A percentile compares a stretch with the other conserved stretches of the same genome.
phyloP scores from a whole-genome alignment of 2,888 invertebrate genomes.

The Cordilura impudica region DNA sequence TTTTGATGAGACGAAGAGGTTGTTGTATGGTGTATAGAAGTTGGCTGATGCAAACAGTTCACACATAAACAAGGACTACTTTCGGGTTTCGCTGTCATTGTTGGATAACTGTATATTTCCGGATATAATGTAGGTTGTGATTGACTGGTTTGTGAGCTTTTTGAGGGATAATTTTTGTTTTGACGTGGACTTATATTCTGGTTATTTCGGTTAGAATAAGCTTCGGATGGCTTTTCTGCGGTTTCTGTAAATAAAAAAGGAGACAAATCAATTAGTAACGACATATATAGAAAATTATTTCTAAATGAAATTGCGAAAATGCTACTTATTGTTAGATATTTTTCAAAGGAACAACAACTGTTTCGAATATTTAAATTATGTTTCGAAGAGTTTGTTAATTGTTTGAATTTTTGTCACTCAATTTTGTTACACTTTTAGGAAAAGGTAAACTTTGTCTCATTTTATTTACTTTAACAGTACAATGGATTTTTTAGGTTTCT shows the following conservation, averaged over 20 bases:
- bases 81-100: constrained; percentile 9
- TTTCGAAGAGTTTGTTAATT: too few relatives aligned
- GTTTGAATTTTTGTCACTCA: too few relatives aligned
- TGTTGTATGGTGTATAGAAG: not conserved
- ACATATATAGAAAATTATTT: too few relatives aligned
- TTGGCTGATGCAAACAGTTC: constrained; percentile 27
- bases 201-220: constrained; percentile 69
- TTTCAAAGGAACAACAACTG: too few relatives aligned
- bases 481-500: too few relatives aligned
- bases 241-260: constrained; percentile 52
- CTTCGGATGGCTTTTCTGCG: constrained; percentile 63
- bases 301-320: too few relatives aligned
- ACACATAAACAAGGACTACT: constrained; percentile 16
- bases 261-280: too few relatives aligned
- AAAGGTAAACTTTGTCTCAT: too few relatives aligned
- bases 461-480: too few relatives aligned
- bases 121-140: constrained; percentile 17
- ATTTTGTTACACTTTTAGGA: too few relatives aligned
- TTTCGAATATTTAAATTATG: too few relatives aligned
- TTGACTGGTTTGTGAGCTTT: constrained; percentile 21
- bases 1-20: not conserved
- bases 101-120: constrained; percentile 35
- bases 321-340: too few relatives aligned
- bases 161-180: constrained; percentile 28
- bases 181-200: constrained; percentile 65